Conservation (phyloP, 2,888 invertebrate species). For the Epinotia bilunana region DNA sequence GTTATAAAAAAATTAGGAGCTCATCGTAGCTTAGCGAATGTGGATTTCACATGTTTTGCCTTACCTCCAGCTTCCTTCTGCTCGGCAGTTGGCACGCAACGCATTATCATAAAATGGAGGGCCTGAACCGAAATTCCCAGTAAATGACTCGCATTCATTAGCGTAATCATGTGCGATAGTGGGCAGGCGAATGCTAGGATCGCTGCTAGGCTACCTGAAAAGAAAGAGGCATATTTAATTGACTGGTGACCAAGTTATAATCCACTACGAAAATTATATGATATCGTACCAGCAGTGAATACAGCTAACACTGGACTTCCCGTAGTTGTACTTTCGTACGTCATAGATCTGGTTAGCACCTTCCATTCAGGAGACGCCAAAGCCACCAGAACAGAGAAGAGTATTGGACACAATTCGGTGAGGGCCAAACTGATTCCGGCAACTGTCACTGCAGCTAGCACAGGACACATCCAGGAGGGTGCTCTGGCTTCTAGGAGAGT, state of each 20-base stretch:
- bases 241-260: background rate
- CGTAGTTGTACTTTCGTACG: constrained; percentile 84
- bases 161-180: constrained; percentile 84
- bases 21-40: background rate
- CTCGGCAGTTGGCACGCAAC: constrained; percentile 83
- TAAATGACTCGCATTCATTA: constrained; percentile 85
- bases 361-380: constrained; percentile 86
- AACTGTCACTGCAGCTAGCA: constrained; percentile 85
- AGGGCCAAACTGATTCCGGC: constrained; percentile 85
- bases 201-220: constrained; percentile 85
- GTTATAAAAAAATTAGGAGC: background rate
- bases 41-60: background rate
- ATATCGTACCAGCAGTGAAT: constrained; percentile 83
- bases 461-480: constrained; percentile 85
- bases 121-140: constrained; percentile 79
- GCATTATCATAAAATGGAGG: constrained; percentile 78
- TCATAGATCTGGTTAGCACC: constrained; percentile 85
- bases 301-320: constrained; percentile 87
- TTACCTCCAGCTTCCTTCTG: constrained; percentile 81
- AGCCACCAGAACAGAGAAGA: constrained; percentile 82
- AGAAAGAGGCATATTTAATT: background rate
- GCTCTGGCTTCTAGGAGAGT: constrained; percentile 85
- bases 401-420: constrained; percentile 85
- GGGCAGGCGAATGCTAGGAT: constrained; percentile 87
- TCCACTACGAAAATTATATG: background rate